Conservation (phyloP, 2,113 vertebrate genomes). For the Opisthocomus hoazin region DNA sequence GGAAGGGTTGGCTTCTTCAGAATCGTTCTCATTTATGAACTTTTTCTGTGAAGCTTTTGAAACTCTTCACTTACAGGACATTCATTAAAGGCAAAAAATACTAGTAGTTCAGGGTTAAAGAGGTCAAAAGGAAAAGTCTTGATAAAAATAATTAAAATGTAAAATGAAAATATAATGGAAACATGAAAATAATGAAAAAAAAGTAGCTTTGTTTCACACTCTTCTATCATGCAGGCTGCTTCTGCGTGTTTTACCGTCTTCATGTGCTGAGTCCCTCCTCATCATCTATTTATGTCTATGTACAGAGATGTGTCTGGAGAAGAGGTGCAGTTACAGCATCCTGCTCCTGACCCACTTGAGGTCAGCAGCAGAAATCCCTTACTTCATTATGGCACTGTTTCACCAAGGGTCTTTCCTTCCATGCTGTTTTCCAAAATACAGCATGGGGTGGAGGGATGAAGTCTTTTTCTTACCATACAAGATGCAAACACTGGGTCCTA, state of each 20-base stretch:
- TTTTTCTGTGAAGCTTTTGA: neutral
- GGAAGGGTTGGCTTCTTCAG: neutral
- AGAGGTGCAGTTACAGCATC: neutral
- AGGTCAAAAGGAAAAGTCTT: neutral
- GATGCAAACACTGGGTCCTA: neutral
- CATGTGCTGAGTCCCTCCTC: neutral
- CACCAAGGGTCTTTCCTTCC: neutral
- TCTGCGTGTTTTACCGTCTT: neutral
- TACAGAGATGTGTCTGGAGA: neutral
- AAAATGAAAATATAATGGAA: neutral
- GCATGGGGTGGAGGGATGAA: neutral
- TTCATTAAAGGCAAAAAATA: neutral
- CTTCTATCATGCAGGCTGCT: neutral
- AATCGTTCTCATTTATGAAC: neutral
- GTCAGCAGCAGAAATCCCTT: neutral
- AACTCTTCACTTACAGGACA: neutral
- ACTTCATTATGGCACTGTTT: neutral
- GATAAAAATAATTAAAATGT: neutral
- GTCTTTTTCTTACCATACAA: neutral
- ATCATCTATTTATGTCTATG: neutral
- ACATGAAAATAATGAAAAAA: neutral
- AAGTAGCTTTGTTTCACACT: neutral
- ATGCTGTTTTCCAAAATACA: neutral
- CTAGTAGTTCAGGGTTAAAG: neutral
- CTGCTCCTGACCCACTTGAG: neutral